Percentiles rank a stretch among this genome's conserved stretches.
Evolutionary conservation across 2,888 invertebrate genomes (phyloP).

Genomic region (Nymphalis c-album): DNA sequence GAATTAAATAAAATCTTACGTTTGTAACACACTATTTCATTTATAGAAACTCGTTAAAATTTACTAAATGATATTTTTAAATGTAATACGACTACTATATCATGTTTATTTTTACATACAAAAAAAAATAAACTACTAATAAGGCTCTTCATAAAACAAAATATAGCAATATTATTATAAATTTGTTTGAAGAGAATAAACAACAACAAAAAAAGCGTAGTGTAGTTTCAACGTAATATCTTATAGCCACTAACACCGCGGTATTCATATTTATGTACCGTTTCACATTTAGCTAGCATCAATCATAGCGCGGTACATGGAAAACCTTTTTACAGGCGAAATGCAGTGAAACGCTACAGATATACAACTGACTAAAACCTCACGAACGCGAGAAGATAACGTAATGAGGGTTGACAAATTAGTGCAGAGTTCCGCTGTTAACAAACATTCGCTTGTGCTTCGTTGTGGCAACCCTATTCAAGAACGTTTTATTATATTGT

Average conservation of each 20-base stretch:
- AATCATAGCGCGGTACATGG: slow-evolving; percentile 52
- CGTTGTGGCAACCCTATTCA: slow-evolving; percentile 37
- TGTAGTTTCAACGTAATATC: slow-evolving; percentile 4
- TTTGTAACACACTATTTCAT: too few relatives aligned
- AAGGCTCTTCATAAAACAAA: neutral
- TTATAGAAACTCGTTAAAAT: too few relatives aligned
- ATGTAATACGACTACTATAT: too few relatives aligned
- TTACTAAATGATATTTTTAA: too few relatives aligned
- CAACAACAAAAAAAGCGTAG: neutral
- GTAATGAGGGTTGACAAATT: slow-evolving; percentile 71
- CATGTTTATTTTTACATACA: too few relatives aligned
- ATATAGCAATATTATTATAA: slow-evolving; percentile 1
- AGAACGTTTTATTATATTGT: slow-evolving; percentile 8
- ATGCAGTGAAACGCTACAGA: slow-evolving; percentile 30
- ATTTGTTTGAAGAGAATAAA: neutral
- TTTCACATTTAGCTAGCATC: slow-evolving; percentile 37
- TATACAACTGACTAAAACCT: slow-evolving; percentile 50
- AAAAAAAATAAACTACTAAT: neutral
- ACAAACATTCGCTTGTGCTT: slow-evolving; percentile 51
- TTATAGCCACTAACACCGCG: slow-evolving; percentile 13
- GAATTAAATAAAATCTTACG: too few relatives aligned
- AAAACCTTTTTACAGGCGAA: slow-evolving; percentile 53
- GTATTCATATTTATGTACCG: slow-evolving; percentile 13
- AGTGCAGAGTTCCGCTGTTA: slow-evolving; percentile 58
- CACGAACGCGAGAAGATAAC: slow-evolving; percentile 60